Evolutionary conservation across 2,888 invertebrate genomes (phyloP).

Genomic region (Tetrapedia diversipes): DNA sequence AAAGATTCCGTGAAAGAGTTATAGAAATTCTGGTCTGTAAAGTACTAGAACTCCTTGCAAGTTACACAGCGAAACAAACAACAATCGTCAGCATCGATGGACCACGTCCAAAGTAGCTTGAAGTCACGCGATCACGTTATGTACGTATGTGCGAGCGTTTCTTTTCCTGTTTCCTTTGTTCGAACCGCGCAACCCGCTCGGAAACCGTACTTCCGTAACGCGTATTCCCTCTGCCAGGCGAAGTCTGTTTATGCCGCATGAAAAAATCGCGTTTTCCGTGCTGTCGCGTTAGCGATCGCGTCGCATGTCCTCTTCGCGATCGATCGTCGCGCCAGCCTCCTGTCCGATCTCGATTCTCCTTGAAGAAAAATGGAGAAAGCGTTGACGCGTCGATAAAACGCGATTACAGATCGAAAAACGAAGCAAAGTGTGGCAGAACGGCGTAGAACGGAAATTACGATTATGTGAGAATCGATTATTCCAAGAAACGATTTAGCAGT

Average conservation of each 20-base stretch:
- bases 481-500: no score
- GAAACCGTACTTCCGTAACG: neutral
- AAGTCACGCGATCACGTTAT: constrained; percentile 43
- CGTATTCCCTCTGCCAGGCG: constrained; percentile 1
- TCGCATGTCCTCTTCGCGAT: neutral
- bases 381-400: no score
- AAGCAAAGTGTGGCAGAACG: no score
- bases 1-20: no score
- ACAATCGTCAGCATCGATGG: constrained; percentile 35
- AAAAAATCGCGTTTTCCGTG: neutral
- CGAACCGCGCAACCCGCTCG: neutral
- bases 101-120: constrained; percentile 22
- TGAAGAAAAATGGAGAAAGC: neutral
- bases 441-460: no score
- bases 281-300: neutral
- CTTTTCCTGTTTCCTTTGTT: constrained; percentile 18
- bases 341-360: no score
- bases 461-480: no score
- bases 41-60: no score
- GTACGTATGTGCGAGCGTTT: neutral
- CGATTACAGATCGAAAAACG: no score
- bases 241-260: neutral
- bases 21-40: no score
- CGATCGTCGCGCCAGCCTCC: neutral
- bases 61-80: constrained; percentile 16